phyloP scores from a whole-genome alignment of 2,113 vertebrate genomes.

The Ciconia maguari region DNA sequence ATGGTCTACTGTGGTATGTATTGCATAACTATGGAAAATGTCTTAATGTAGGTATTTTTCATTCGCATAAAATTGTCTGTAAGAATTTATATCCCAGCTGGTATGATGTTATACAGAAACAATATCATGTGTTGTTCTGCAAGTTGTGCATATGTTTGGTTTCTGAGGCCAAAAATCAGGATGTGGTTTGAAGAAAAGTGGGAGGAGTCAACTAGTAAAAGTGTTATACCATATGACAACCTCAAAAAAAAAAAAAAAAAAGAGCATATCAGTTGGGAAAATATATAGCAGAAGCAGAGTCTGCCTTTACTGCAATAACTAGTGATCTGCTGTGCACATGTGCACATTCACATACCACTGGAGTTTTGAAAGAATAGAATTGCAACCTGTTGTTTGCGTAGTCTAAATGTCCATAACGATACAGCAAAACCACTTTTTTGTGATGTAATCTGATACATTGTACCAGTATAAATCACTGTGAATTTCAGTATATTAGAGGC shows the following conservation, averaged over 20 bases:
- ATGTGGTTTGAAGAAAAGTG: slow-evolving; percentile 58
- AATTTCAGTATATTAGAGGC: not conserved
- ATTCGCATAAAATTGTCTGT: slow-evolving; percentile 69
- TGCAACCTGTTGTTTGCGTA: not conserved
- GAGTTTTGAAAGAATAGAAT: not conserved
- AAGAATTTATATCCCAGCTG: slow-evolving; percentile 65
- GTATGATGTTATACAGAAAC: slow-evolving; percentile 65
- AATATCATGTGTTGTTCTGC: slow-evolving; percentile 55
- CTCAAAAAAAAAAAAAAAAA: not conserved
- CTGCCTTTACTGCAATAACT: not conserved
- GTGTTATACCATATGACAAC: slow-evolving; percentile 54
- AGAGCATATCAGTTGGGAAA: not conserved
- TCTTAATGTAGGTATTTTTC: slow-evolving; percentile 65
- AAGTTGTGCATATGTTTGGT: slow-evolving; percentile 54
- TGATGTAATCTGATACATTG: not conserved
- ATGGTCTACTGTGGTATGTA: slow-evolving; percentile 22
- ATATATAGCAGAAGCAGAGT: slow-evolving; percentile 11
- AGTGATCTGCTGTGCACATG: slow-evolving; percentile 45
- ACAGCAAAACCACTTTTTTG: not conserved
- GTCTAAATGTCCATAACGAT: not conserved
- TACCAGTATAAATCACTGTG: not conserved
- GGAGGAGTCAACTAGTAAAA: slow-evolving; percentile 58
- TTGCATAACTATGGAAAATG: slow-evolving; percentile 63
- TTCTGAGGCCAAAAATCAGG: slow-evolving; percentile 63
- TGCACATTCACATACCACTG: not conserved